These are phyloP conservation scores for Fabriciana adippe DNA, from an alignment of 2,888 invertebrate genomes.

Conservation along the genomic window DNA sequence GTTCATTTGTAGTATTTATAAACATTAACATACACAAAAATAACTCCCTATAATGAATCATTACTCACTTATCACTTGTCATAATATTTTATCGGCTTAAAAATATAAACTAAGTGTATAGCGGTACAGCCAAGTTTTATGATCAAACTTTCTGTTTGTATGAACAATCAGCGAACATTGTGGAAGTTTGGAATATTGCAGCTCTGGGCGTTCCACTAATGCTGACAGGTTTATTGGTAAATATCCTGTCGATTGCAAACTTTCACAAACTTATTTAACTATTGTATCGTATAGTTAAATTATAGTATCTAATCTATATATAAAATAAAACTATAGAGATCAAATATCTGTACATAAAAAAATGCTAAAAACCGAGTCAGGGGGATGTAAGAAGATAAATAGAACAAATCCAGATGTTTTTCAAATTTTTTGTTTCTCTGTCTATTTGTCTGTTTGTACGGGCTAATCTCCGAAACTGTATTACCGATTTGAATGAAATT, in stretches of 20 bases:
- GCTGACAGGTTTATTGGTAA: conserved; percentile 52
- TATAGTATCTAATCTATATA: neutral
- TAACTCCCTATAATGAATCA: neutral
- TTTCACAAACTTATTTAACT: conserved; percentile 35
- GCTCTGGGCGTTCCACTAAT: conserved; percentile 46
- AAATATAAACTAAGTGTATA: conserved; percentile 50
- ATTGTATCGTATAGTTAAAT: neutral
- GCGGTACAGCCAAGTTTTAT: conserved; percentile 59
- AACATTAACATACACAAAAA: no score
- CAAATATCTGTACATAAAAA: no score
- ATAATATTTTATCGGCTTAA: conserved; percentile 24
- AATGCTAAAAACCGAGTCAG: no score
- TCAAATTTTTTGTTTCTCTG: no score
- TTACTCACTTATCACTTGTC: neutral
- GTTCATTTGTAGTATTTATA: no score
- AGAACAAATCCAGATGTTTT: no score
- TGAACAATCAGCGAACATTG: conserved; percentile 60
- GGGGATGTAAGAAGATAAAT: no score
- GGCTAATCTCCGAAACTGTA: no score
- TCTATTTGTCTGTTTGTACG: no score
- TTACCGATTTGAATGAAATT: no score
- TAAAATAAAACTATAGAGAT: no score
- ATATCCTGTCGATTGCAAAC: conserved; percentile 48
- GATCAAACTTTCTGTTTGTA: conserved; percentile 57
- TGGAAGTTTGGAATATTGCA: conserved; percentile 54